These are phyloP conservation scores for Drosophila suboccidentalis DNA, from an alignment of 2,888 invertebrate species.

Conservation along the genomic window DNA sequence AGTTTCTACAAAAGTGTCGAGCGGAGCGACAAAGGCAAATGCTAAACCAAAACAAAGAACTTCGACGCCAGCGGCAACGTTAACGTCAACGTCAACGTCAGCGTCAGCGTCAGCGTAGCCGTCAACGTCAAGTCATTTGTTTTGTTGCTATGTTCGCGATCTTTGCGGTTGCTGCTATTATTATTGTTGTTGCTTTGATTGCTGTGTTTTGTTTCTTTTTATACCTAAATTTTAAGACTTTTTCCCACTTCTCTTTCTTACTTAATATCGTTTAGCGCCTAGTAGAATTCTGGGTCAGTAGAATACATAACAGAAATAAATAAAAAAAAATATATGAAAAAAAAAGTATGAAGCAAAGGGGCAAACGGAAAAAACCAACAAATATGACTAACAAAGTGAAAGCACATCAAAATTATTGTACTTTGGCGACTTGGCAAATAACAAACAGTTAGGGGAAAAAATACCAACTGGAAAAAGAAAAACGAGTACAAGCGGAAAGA, in stretches of 20 bases:
- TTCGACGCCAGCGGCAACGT: background rate
- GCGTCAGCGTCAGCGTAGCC: background rate
- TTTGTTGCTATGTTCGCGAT: conserved; percentile 28
- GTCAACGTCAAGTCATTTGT: conserved; percentile 12
- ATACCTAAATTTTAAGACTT: conserved; percentile 19
- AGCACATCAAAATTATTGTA: conserved; percentile 28
- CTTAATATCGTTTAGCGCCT: conserved; percentile 43
- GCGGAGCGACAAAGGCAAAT: background rate
- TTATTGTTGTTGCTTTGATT: conserved; percentile 10
- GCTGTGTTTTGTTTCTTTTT: conserved; percentile 22
- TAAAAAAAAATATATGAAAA: no score
- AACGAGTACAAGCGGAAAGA: conserved; percentile 12
- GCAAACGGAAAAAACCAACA: background rate
- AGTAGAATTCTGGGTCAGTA: conserved; percentile 67
- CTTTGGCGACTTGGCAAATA: conserved; percentile 6
- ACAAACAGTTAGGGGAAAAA: conserved; percentile 7
- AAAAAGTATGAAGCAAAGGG: conserved; percentile 1
- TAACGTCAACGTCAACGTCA: conserved; percentile 8
- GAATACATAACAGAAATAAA: conserved; percentile 49
- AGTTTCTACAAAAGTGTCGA: conserved; percentile 12
- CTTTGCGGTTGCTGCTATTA: conserved; percentile 4
- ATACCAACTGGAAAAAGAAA: background rate
- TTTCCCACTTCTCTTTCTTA: conserved; percentile 37
- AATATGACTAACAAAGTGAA: conserved; percentile 38
- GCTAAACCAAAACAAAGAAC: conserved; percentile 9